phyloP scores from a whole-genome alignment of 23 tunicate genomes.

The Styela plicata region DNA sequence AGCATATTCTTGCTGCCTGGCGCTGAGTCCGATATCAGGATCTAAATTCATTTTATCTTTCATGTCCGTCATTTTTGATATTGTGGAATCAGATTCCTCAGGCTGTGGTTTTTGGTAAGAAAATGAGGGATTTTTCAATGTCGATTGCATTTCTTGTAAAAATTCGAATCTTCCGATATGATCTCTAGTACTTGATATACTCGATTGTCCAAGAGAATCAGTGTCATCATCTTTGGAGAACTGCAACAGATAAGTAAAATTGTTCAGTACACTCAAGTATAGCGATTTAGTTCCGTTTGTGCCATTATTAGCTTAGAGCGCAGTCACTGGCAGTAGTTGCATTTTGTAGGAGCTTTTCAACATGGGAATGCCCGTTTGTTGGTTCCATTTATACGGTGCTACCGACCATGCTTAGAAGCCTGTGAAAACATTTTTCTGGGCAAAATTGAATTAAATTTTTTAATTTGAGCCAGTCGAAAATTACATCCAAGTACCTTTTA shows the following conservation, averaged over 20 bases:
- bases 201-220: slow-evolving; percentile 46
- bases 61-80: slow-evolving; percentile 26
- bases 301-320: too few species aligned
- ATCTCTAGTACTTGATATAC: slow-evolving; percentile 54
- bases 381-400: too few species aligned
- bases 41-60: slow-evolving; percentile 30
- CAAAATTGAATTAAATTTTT: too few species aligned
- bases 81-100: neutral
- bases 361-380: too few species aligned
- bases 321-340: too few species aligned
- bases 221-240: slow-evolving; percentile 32
- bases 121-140: slow-evolving; percentile 34
- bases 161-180: slow-evolving; percentile 74
- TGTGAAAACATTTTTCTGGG: too few species aligned
- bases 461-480: too few species aligned
- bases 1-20: slow-evolving; percentile 80
- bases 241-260: neutral
- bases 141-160: slow-evolving; percentile 47
- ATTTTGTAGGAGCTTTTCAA: too few species aligned
- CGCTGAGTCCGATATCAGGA: slow-evolving; percentile 47
- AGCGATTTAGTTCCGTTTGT: too few species aligned
- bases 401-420: too few species aligned
- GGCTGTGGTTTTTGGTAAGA: slow-evolving; percentile 5
- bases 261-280: too few species aligned
- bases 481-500: too few species aligned